phyloP scores from a whole-genome alignment of 92 coral and sea anemone species.

The Paramuricea clavata region DNA sequence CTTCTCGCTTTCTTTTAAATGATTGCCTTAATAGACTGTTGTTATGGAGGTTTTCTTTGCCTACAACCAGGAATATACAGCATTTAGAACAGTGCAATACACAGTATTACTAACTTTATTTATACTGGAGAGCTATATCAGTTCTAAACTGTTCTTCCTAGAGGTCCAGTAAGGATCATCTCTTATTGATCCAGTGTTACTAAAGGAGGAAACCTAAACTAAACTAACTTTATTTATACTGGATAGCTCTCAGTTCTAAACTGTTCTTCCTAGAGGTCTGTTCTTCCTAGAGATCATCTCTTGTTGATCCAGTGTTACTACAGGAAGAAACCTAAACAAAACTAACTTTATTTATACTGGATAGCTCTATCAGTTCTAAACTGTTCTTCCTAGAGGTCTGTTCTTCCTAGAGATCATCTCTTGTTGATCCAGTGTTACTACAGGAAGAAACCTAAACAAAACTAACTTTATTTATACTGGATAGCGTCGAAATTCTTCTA shows the following conservation, averaged over 20 bases:
- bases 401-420: background rate
- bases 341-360: background rate
- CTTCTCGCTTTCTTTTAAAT: conserved; percentile 41
- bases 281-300: background rate
- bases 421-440: background rate
- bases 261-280: background rate
- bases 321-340: background rate
- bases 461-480: no score
- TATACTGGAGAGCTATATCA: background rate
- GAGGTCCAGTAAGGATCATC: background rate
- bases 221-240: no score
- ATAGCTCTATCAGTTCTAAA: conserved; percentile 8
- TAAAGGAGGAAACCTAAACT: background rate
- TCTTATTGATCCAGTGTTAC: background rate
- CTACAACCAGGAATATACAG: background rate
- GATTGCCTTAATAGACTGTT: conserved; percentile 35
- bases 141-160: background rate
- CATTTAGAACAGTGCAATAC: background rate
- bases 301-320: background rate
- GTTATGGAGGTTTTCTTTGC: conserved; percentile 28
- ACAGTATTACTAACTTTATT: background rate
- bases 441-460: background rate
- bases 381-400: background rate
- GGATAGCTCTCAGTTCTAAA: background rate
- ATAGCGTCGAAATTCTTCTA: no score